These are phyloP conservation scores for Thymelicus acteon DNA, from an alignment of 2,888 invertebrate genomes.

Conservation along the genomic window DNA sequence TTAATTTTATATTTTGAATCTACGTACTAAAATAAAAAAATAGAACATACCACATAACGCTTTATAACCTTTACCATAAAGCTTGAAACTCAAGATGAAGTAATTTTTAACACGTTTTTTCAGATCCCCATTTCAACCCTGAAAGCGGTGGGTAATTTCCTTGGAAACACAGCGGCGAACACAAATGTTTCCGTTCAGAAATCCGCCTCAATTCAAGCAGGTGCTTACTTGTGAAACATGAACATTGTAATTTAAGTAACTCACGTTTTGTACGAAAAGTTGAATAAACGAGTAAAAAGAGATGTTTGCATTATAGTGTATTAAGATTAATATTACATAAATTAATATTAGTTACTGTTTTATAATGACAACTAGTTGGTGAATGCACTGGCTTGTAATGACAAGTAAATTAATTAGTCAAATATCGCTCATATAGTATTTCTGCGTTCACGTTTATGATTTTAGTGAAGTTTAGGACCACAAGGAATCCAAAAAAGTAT, in stretches of 20 bases:
- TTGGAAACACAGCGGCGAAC: slow-evolving; percentile 79
- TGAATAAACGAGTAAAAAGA: slow-evolving; percentile 24
- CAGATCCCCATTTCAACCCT: slow-evolving; percentile 88
- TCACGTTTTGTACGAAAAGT: slow-evolving; percentile 26
- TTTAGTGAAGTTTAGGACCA: too few species aligned
- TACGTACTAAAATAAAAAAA: background rate
- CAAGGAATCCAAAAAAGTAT: background rate
- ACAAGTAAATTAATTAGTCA: too few species aligned
- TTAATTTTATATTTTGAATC: background rate
- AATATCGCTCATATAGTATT: too few species aligned
- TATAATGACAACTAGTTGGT: too few species aligned
- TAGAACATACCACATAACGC: background rate
- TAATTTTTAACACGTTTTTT: slow-evolving; percentile 47
- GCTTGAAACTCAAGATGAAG: slow-evolving; percentile 5
- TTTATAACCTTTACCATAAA: background rate
- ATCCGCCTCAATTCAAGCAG: slow-evolving; percentile 69
- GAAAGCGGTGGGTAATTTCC: slow-evolving; percentile 85
- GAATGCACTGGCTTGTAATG: too few species aligned
- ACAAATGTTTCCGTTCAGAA: slow-evolving; percentile 75
- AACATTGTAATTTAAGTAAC: slow-evolving; percentile 26
- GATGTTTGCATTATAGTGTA: slow-evolving; percentile 15
- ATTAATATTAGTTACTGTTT: too few species aligned
- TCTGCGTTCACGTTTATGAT: too few species aligned
- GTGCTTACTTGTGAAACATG: slow-evolving; percentile 53
- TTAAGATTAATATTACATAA: slow-evolving; percentile 6